These are phyloP conservation scores for Octodon degus DNA, from an alignment of 2,113 vertebrate genomes.

Conservation along the genomic window DNA sequence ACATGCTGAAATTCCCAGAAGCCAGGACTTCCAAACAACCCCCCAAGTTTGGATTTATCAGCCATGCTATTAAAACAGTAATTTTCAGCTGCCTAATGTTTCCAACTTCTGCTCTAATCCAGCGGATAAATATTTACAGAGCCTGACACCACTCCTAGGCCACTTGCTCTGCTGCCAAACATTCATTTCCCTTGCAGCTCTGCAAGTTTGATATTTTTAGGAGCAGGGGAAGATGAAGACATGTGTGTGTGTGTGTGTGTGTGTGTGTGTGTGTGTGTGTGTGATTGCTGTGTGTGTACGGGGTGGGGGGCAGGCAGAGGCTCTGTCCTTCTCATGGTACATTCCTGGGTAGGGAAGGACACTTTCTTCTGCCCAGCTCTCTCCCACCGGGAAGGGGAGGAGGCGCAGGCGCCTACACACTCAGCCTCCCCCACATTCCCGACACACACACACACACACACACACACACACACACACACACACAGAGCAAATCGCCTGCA, in stretches of 20 bases:
- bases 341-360: slow-evolving; percentile 40
- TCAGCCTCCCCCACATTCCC: neutral
- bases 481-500: neutral
- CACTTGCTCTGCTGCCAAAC: slow-evolving; percentile 83
- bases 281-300: neutral
- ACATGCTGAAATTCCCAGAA: slow-evolving; percentile 72
- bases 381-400: neutral
- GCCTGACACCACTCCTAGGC: slow-evolving; percentile 87
- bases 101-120: slow-evolving; percentile 87
- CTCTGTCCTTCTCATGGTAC: neutral
- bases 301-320: neutral
- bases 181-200: slow-evolving; percentile 81
- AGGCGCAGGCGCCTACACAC: neutral
- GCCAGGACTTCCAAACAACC: slow-evolving; percentile 81
- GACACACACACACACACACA: neutral
- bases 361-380: slow-evolving; percentile 20
- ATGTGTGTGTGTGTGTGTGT: neutral
- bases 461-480: neutral
- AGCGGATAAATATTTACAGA: slow-evolving; percentile 89
- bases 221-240: slow-evolving; percentile 52
- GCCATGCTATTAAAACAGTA: slow-evolving; percentile 87
- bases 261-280: neutral
- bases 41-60: slow-evolving; percentile 85
- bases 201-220: slow-evolving; percentile 76
- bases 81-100: slow-evolving; percentile 88